phyloP scores from a whole-genome alignment of 2,888 invertebrate genomes.

The Andrena bucephala region DNA sequence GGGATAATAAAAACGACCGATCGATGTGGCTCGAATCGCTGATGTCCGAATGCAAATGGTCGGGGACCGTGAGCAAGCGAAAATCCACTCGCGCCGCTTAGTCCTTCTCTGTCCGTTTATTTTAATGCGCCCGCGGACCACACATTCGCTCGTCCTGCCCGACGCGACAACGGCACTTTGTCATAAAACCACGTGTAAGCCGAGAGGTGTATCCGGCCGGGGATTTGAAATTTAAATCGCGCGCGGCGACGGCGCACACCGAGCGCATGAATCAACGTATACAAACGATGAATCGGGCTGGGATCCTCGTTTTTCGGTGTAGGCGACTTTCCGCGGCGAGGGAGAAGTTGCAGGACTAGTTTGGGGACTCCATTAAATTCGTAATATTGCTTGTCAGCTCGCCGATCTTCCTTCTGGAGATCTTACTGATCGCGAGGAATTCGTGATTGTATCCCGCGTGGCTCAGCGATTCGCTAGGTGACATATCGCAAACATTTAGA shows the following conservation, averaged over 20 bases:
- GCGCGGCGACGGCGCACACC: slow-evolving; percentile 37
- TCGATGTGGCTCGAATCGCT: slow-evolving; percentile 7
- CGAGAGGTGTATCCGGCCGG: slow-evolving; percentile 62
- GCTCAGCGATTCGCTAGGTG: not conserved
- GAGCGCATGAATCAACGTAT: slow-evolving; percentile 67
- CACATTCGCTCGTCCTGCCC: slow-evolving; percentile 66
- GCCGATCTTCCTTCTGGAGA: not conserved
- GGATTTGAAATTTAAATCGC: slow-evolving; percentile 78
- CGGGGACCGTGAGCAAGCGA: slow-evolving; percentile 7
- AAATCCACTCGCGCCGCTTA: slow-evolving; percentile 16
- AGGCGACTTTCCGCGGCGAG: slow-evolving; percentile 39
- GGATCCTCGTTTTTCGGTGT: slow-evolving; percentile 49
- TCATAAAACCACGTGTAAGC: slow-evolving; percentile 72
- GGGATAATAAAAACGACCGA: not conserved
- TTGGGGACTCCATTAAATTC: slow-evolving; percentile 24
- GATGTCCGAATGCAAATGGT: not conserved
- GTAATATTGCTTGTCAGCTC: slow-evolving; percentile 24
- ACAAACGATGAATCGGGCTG: slow-evolving; percentile 58
- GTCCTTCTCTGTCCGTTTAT: slow-evolving; percentile 42
- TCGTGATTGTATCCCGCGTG: not conserved
- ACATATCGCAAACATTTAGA: not conserved
- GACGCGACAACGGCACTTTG: slow-evolving; percentile 75
- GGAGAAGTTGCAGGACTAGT: slow-evolving; percentile 38
- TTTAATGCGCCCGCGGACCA: slow-evolving; percentile 61
- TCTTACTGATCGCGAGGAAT: slow-evolving; percentile 39